Percentiles rank a stretch among this genome's conserved stretches.
Evolutionary conservation across 53 echinoderm and acorn worm species (phyloP).

Genomic region (Mesocentrotus franciscanus): DNA sequence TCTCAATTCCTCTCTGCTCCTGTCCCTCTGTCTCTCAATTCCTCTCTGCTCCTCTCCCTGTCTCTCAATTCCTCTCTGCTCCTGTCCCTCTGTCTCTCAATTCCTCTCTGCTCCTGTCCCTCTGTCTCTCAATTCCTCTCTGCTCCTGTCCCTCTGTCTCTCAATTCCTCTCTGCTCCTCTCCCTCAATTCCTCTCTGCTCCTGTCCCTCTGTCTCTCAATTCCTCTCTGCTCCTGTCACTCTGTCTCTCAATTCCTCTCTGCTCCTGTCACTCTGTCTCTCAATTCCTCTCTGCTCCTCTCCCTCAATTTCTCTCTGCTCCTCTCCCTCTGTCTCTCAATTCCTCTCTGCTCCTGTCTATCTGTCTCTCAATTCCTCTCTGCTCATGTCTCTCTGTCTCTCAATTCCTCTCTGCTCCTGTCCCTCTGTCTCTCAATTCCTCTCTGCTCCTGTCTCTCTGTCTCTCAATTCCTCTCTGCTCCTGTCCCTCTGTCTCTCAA

Average conservation of each 20-base stretch:
- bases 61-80: no score
- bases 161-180: neutral
- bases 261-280: neutral
- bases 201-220: neutral
- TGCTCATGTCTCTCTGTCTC: neutral
- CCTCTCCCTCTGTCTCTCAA: neutral
- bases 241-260: slow-evolving; percentile 14
- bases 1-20: no score
- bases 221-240: neutral
- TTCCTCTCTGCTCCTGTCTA: neutral
- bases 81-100: neutral
- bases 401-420: neutral
- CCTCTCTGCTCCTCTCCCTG: neutral
- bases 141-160: neutral
- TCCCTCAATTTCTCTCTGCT: no score
- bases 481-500: neutral
- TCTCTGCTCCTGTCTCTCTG: neutral
- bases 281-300: neutral
- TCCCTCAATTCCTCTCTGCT: neutral
- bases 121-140: neutral
- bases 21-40: no score
- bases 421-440: neutral
- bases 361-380: neutral
- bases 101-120: neutral
- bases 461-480: neutral